Evolutionary conservation across 2,888 invertebrate genomes (phyloP).

Genomic region (Mylabris sibirica): DNA sequence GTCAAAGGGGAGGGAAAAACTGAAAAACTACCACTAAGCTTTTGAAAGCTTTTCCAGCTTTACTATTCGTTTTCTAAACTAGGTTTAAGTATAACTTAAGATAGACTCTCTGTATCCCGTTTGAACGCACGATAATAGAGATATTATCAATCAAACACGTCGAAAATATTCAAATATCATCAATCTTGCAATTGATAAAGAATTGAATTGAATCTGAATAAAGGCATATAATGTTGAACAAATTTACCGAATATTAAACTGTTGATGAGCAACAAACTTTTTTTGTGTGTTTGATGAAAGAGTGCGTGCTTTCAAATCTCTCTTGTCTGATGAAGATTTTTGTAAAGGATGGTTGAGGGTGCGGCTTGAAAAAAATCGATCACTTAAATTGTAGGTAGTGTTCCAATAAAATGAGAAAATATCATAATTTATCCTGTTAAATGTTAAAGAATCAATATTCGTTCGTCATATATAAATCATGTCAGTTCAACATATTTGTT

Average conservation of each 20-base stretch:
- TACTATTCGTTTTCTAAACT: too few relatives aligned
- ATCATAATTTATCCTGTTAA: not conserved
- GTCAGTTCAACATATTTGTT: not conserved
- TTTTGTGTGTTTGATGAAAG: too few relatives aligned
- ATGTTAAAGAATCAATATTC: not conserved
- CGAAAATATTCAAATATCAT: not conserved
- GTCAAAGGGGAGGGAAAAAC: too few relatives aligned
- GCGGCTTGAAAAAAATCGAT: not conserved
- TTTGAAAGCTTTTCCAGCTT: too few relatives aligned
- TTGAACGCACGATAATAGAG: too few relatives aligned
- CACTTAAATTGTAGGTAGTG: not conserved
- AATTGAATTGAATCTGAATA: too few relatives aligned
- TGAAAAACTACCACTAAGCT: too few relatives aligned
- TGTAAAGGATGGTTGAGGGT: not conserved
- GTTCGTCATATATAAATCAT: not conserved
- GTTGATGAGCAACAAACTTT: conserved; percentile 3
- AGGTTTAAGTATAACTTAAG: too few relatives aligned
- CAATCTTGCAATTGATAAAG: not conserved
- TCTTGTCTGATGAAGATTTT: not conserved
- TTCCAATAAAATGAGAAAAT: not conserved
- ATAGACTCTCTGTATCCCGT: too few relatives aligned
- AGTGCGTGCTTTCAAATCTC: not conserved
- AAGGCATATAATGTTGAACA: too few relatives aligned
- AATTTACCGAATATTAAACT: not conserved
- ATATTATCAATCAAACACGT: too few relatives aligned